These are phyloP conservation scores for Lota lota DNA, from an alignment of 2,113 vertebrate genomes.

Conservation along the genomic window DNA sequence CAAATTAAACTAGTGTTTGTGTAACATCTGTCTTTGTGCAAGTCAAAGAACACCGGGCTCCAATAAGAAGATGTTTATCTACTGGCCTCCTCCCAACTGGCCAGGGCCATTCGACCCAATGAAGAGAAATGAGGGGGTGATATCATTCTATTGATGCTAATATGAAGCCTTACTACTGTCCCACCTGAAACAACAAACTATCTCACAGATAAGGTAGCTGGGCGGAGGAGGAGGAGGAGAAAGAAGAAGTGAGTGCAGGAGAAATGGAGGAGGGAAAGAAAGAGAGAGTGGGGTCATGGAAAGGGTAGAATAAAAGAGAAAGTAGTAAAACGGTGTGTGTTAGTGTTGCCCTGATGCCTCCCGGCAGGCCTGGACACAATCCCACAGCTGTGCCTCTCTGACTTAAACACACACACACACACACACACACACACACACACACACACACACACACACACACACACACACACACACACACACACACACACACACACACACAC, in stretches of 20 bases:
- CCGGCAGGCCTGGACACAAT: constrained; percentile 74
- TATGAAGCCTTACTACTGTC: constrained; percentile 42
- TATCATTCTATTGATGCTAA: constrained; percentile 9
- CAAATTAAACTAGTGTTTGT: not conserved
- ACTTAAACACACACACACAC: constrained; percentile 35
- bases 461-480: constrained; percentile 51
- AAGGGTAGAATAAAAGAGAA: constrained; percentile 69
- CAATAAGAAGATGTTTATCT: not conserved
- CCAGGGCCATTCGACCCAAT: no score
- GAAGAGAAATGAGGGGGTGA: constrained; percentile 3
- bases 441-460: constrained; percentile 25
- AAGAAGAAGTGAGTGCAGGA: constrained; percentile 30
- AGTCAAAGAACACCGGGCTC: no score
- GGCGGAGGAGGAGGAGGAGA: constrained; percentile 31
- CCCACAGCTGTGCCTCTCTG: constrained; percentile 71
- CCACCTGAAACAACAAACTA: constrained; percentile 63
- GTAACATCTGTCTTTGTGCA: no score
- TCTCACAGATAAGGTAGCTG: constrained; percentile 47
- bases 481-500: constrained; percentile 27
- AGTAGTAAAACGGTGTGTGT: constrained; percentile 74
- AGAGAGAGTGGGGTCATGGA: constrained; percentile 59
- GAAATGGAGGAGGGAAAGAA: constrained; percentile 21
- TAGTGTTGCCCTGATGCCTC: constrained; percentile 74
- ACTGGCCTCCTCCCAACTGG: not conserved
- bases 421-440: constrained; percentile 30